These are phyloP conservation scores for Notolabrus celidotus DNA, from an alignment of 2,797 vertebrate species.

Conservation along the genomic window DNA sequence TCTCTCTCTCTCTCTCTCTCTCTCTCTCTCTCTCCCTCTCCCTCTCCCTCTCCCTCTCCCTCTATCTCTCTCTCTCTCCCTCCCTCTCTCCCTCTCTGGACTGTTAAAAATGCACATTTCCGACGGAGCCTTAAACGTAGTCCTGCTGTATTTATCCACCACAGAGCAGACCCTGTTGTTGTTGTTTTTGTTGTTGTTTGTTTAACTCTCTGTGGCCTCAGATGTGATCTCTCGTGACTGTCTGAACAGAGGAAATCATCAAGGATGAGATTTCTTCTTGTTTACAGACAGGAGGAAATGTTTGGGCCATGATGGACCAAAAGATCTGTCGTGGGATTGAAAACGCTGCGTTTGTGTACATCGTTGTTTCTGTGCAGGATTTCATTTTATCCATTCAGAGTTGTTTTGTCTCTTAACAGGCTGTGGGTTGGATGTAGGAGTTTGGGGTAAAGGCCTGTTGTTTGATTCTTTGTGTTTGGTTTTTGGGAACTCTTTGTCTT, in stretches of 20 bases:
- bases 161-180: background rate
- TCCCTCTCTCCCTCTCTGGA: background rate
- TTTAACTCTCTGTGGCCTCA: too few relatives aligned
- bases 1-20: background rate
- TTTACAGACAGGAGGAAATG: background rate
- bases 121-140: constrained; percentile 1
- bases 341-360: background rate
- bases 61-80: constrained; percentile 5
- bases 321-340: background rate
- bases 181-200: too few relatives aligned
- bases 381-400: background rate
- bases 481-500: background rate
- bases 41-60: background rate
- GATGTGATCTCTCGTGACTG: background rate
- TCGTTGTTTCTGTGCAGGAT: constrained; percentile 5
- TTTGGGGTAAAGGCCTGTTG: background rate
- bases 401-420: background rate
- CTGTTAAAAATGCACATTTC: constrained; percentile 1
- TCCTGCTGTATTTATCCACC: constrained; percentile 36
- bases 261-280: background rate
- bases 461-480: background rate
- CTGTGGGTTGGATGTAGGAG: background rate
- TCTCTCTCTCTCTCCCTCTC: constrained; percentile 4
- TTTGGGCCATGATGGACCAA: background rate
- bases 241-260: constrained; percentile 2